Evolutionary conservation across 2,113 vertebrate species (phyloP).

Genomic region (Theristicus caerulescens): DNA sequence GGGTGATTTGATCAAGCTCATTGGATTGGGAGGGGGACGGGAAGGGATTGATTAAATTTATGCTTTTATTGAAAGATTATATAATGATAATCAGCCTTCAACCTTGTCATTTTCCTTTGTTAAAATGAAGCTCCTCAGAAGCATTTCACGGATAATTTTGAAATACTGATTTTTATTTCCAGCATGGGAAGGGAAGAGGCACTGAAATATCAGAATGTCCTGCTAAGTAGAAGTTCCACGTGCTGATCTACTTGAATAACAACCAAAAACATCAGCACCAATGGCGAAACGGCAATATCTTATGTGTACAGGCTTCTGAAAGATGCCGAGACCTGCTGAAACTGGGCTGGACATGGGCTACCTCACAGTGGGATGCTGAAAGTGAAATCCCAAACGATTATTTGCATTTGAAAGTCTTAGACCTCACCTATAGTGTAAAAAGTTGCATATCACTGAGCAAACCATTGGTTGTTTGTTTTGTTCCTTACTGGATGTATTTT

Average conservation of each 20-base stretch:
- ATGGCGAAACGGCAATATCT: not conserved
- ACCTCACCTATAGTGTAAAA: not conserved
- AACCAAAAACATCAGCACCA: not conserved
- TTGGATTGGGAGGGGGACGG: not conserved
- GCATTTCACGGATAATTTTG: not conserved
- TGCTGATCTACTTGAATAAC: not conserved
- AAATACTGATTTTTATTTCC: not conserved
- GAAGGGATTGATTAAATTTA: not conserved
- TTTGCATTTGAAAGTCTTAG: not conserved
- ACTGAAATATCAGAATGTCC: not conserved
- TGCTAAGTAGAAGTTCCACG: not conserved
- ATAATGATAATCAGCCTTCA: not conserved
- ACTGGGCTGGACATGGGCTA: not conserved
- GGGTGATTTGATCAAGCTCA: not conserved
- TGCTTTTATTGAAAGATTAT: not conserved
- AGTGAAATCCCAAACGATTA: not conserved
- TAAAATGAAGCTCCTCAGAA: not conserved
- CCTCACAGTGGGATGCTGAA: not conserved
- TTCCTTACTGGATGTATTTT: not conserved
- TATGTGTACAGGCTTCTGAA: not conserved
- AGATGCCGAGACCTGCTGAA: not conserved
- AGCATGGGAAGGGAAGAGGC: not conserved
- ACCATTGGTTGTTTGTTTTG: not conserved
- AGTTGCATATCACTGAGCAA: not conserved
- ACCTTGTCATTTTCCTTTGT: not conserved